Conservation (phyloP, 1,140 invertebrate genomes). For the Cyclargus thomasi region DNA sequence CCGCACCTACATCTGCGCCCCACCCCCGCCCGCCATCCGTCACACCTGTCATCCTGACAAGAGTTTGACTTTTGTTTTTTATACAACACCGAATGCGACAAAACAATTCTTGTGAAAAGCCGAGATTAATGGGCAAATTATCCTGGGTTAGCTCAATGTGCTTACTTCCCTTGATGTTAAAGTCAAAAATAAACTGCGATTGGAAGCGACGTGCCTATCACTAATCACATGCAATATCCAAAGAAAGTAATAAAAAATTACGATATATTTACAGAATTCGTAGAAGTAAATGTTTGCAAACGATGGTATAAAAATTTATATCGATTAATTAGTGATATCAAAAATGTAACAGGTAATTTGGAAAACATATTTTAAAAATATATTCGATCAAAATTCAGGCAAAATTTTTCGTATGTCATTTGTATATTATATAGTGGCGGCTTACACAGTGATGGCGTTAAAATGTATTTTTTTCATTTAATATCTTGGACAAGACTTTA, state of each 20-base stretch:
- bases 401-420: neutral
- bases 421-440: neutral
- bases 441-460: neutral
- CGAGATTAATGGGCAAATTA: neutral
- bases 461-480: neutral
- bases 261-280: too few species aligned
- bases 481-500: too few species aligned
- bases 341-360: too few species aligned
- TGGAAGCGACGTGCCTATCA: neutral
- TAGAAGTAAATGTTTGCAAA: too few species aligned
- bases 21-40: constrained; percentile 26
- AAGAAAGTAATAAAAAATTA: too few species aligned
- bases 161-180: neutral
- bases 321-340: too few species aligned
- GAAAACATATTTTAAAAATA: too few species aligned
- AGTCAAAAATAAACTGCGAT: neutral
- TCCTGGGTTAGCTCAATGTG: neutral
- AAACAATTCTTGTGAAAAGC: neutral
- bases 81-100: neutral
- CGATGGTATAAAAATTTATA: too few species aligned
- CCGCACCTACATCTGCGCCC: constrained; percentile 16
- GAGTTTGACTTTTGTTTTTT: neutral
- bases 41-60: constrained; percentile 1
- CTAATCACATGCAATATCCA: too few species aligned
- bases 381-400: too few species aligned